Evolutionary conservation across 2,797 vertebrate species (phyloP), one percentile per base, ranked within the genome.

Genomic region (Sebastes steindachneri): DNA sequence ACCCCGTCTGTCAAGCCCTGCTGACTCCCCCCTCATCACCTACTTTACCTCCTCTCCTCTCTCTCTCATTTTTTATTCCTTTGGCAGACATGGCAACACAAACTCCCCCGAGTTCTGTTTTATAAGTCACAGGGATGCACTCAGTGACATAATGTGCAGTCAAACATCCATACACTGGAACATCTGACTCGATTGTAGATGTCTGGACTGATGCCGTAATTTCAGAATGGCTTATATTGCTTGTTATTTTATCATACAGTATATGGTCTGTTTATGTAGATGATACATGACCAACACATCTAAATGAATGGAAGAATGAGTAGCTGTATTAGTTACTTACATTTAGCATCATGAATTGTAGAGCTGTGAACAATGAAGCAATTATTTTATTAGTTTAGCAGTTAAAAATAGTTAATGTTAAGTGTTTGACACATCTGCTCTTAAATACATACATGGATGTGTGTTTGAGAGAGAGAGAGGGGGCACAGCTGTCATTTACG

Each of bases 401-500:
- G 65, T 51, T 69, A 68, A 77, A 80, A 68, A 26, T 21, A 62
- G 60, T 29, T 59, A 6, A 45, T 62, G 31, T 55, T 11, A 29
- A 31, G 26, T 66, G 72, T 37, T 25, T 55, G 73, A 73, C 79
- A 78, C 80, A 84, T 81, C 73, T 90, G 73, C 59, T 79, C 73
- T 65, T 48, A 31, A 23, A 79, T 12, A 26, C 31, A 65, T 17
- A 11, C 35, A 59, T 12, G 37, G 17, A 33, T 15, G 45, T 67
- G 37, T 26, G 21, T 10, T 7, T 17, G 33, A 48, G 54, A 14
- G 23, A 70, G 65, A 48, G 65, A 48, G 15, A 31, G 77, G 11
- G 55, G 51, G 72, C 79, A 33, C 92, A 93, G 92, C 91, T 94
- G 94, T 81, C 88, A 80, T 84, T 85, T 90, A 83, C 4, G 9